A percentile compares a stretch with the other conserved stretches of the same genome.
Evolutionary conservation across 2,113 vertebrate species (phyloP).

Genomic region (Forbesichthys agassizii): DNA sequence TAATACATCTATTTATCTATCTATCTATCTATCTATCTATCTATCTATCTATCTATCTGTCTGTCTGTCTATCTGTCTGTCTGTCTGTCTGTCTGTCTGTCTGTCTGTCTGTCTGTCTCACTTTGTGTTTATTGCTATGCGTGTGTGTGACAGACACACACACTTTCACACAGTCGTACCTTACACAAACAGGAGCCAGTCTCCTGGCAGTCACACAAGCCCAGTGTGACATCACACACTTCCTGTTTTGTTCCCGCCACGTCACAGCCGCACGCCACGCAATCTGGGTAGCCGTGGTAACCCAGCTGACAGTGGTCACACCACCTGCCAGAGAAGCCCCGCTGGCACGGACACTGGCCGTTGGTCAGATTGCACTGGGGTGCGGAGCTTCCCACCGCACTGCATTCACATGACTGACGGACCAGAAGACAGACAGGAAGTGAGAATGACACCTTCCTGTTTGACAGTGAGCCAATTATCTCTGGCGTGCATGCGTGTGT

Average conservation of each 20-base stretch:
- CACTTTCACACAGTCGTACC: slow-evolving; percentile 68
- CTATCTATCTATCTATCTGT: neutral
- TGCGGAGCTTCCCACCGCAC: slow-evolving; percentile 69
- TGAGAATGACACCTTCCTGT: slow-evolving; percentile 9
- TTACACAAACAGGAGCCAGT: slow-evolving; percentile 87
- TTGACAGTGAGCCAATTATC: neutral
- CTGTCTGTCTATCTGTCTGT: too few species aligned
- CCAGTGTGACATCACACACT: slow-evolving; percentile 73
- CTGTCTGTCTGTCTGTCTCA: too few species aligned
- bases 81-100: too few species aligned
- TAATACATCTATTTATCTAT: neutral
- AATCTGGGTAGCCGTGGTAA: slow-evolving; percentile 84
- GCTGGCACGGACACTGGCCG: slow-evolving; percentile 82
- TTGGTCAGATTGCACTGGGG: slow-evolving; percentile 77
- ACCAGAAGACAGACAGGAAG: neutral
- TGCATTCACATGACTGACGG: slow-evolving; percentile 86
- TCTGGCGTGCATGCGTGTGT: neutral
- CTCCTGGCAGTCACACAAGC: slow-evolving; percentile 81
- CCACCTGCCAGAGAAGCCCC: slow-evolving; percentile 73
- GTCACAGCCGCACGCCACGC: slow-evolving; percentile 86
- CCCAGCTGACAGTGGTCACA: slow-evolving; percentile 84
- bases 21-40: neutral
- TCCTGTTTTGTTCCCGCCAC: slow-evolving; percentile 75
- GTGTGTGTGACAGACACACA: neutral
- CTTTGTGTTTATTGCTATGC: too few species aligned